Evolutionary conservation across 2,113 vertebrate species (phyloP), one percentile per base, ranked within the genome.

Genomic region (Entomyzon cyanotis): DNA sequence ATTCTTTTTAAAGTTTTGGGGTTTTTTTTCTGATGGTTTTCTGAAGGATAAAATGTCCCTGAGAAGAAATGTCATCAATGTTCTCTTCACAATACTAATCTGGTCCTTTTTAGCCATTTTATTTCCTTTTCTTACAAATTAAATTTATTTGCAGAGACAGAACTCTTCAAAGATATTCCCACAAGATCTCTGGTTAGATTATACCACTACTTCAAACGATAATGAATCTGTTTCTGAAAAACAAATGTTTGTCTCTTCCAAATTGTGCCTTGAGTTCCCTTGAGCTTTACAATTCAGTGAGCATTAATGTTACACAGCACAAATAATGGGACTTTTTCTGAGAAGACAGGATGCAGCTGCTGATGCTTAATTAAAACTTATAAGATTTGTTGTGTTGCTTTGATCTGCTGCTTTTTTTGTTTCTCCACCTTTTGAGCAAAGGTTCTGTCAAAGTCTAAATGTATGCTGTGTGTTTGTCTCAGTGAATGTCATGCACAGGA

Each of bases 191-290:
- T 86, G 68, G 90, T 95, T 95, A 92, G 92, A 96, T 97, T 96
- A 95, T 93, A 93, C 91, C 89, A 49, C 55, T 84, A 83, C 92
- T 97, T 94, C 88, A 95, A 95, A 94, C 1, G 14, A 94, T 97
- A 96, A 97, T 96, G 84, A 96, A 94, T 97, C 93, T 91, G 73
- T 73, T 95, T 92, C 84, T 92, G 92, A 89, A 92, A 94, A 93
- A 96, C 81, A 96, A 96, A 95, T 93, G 94, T 96, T 97, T 97
- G 76, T 68, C 73, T 94, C 81, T 94, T 97, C 76, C 71, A 96
- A 94, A 93, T 71, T 92, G 84, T 94, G 84, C 80, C 89, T 94
- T 87, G 42, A 37, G 70, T 37, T 96, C 97, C 94, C 95, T 27
- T 31, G 96, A 93, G 96, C 77, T 95, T 97, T 89, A 94, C 92